Evolutionary conservation across 2,113 vertebrate species (phyloP).

Genomic region (Larimichthys polyactis): DNA sequence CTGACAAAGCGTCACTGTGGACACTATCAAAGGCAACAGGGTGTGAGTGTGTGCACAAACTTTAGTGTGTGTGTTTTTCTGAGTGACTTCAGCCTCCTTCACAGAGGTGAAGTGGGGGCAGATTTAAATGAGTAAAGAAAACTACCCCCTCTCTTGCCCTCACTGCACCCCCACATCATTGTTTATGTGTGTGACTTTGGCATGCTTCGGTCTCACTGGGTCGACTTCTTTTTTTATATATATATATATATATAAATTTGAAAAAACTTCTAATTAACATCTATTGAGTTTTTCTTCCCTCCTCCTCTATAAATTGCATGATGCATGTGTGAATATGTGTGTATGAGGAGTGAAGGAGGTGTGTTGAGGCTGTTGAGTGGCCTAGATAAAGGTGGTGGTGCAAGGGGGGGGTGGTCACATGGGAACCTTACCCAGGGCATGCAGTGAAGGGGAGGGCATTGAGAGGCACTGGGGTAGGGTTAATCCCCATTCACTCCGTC

Average conservation of each 20-base stretch:
- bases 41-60: conserved; percentile 58
- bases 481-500: conserved; percentile 85
- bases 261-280: conserved; percentile 16
- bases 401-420: conserved; percentile 57
- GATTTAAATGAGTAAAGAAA: conserved; percentile 80
- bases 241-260: background rate
- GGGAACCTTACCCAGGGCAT: conserved; percentile 69
- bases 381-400: conserved; percentile 51
- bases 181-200: conserved; percentile 30
- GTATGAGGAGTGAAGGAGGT: conserved; percentile 32
- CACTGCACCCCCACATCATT: conserved; percentile 28
- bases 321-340: conserved; percentile 32
- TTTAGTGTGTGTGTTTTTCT: conserved; percentile 73
- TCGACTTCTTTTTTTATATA: background rate
- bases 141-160: conserved; percentile 33
- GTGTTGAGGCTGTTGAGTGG: conserved; percentile 61
- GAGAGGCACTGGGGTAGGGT: conserved; percentile 82
- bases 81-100: conserved; percentile 73
- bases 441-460: conserved; percentile 69
- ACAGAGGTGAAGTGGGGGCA: conserved; percentile 82
- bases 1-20: conserved; percentile 1
- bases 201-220: background rate
- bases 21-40: conserved; percentile 35
- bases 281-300: background rate
- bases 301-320: background rate